These are phyloP conservation scores for Peromyscus attwateri DNA, from an alignment of 2,797 vertebrate genomes.

Conservation along the genomic window DNA sequence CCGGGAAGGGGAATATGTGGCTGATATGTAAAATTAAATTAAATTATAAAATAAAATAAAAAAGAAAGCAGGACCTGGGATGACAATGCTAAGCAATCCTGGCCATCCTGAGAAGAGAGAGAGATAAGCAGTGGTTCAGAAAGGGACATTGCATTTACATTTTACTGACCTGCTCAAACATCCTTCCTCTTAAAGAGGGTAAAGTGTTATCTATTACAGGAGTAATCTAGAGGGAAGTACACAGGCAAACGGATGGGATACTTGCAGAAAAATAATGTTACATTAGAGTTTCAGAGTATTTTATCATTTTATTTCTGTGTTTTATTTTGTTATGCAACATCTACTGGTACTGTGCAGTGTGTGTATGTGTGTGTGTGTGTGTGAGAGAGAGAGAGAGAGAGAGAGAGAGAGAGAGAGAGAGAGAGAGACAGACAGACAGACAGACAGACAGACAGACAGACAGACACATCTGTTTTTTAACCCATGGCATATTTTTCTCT, in stretches of 20 bases:
- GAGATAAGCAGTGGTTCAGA: not conserved
- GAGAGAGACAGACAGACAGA: too few species aligned
- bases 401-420: too few species aligned
- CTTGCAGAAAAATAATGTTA: not conserved
- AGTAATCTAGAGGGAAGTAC: not conserved
- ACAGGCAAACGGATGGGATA: not conserved
- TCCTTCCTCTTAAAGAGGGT: not conserved
- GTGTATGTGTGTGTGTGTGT: too few species aligned
- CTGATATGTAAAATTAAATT: too few species aligned
- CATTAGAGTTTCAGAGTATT: not conserved
- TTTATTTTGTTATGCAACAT: not conserved
- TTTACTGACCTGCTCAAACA: not conserved
- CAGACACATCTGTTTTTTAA: not conserved
- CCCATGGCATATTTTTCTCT: not conserved
- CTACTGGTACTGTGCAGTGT: not conserved
- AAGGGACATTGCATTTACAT: not conserved
- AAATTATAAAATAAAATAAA: too few species aligned
- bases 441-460: too few species aligned
- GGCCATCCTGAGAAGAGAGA: not conserved
- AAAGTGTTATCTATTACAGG: not conserved
- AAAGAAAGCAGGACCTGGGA: too few species aligned
- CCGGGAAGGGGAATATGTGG: too few species aligned
- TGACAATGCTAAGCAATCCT: not conserved
- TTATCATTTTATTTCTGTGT: not conserved
- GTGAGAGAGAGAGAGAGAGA: too few species aligned